Evolutionary conservation across 2,797 vertebrate genomes (phyloP), one percentile per base, ranked within the genome.

Genomic region (Sebastiscus tertius): DNA sequence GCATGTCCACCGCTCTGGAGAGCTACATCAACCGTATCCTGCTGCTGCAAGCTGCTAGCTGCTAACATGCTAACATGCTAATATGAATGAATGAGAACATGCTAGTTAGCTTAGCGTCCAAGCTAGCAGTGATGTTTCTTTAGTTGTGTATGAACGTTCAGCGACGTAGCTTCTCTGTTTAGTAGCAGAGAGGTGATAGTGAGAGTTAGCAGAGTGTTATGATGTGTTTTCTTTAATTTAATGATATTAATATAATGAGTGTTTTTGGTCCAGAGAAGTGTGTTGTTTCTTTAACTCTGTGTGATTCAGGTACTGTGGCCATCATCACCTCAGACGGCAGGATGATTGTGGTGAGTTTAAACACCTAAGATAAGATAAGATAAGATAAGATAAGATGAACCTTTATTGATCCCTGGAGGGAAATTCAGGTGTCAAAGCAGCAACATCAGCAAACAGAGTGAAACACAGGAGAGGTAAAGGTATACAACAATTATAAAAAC

Each of bases 11-110:
- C 3, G 97, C 98, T 0, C 82, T 99, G 81, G 98, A 99, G 88
- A 98, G 96, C 84, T 99, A 98, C 89, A 98, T 99, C 55, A 98
- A 99, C 94, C 97, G 98, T 98, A 99, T 98, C 97, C 96, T 97
- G 66, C n/a, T 5, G n/a, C 63, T 5, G 71, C 20, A 7, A 34
- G 18, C 66, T 3, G 56, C 59, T 65, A 79, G 42, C 72, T 2
- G 29, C 29, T 52, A 52, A 46, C 42, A 46, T 6, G 89, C 75
- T 89, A 80, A 36, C 68, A 26, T 4, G 89, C 76, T 89, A 81
- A 39, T 74, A 3, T 8, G 75, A 77, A 77, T 89, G 79, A 91
- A 88, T 88, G 80, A 9, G 20, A 0, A 29, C 1, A 49, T 8
- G 83, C 84, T 81, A 68, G 39, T 61, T 82, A 81, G 75, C 75